Evolutionary conservation across 2,888 invertebrate genomes (phyloP).

Genomic region (Galerucella calmariensis): DNA sequence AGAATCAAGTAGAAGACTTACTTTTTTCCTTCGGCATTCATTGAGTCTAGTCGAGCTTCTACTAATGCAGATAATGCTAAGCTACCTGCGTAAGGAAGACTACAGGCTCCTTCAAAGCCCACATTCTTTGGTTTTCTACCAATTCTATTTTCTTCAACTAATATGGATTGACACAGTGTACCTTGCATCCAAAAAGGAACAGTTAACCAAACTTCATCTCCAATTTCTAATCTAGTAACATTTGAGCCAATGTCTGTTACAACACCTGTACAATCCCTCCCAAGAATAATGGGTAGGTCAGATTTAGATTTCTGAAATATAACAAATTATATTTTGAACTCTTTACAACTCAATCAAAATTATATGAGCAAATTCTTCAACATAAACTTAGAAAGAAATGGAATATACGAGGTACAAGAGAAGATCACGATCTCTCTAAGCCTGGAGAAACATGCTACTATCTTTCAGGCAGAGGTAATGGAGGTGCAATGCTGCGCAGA

Average conservation of each 20-base stretch:
- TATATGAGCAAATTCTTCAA: too few species aligned
- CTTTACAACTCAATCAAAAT: too few species aligned
- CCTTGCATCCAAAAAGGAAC: conserved; percentile 71
- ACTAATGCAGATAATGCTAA: conserved; percentile 68
- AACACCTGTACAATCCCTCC: conserved; percentile 73
- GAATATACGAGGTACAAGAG: too few species aligned
- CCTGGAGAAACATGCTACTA: too few species aligned
- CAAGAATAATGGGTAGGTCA: conserved; percentile 70
- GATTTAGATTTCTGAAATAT: conserved; percentile 59
- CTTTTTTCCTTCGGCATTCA: conserved; percentile 68
- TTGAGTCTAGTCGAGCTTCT: conserved; percentile 65
- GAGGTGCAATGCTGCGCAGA: too few species aligned
- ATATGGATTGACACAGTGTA: conserved; percentile 69
- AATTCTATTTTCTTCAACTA: conserved; percentile 68
- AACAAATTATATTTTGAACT: too few species aligned
- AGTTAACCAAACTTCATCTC: conserved; percentile 72
- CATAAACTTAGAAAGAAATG: too few species aligned
- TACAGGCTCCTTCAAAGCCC: conserved; percentile 71
- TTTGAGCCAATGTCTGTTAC: conserved; percentile 71
- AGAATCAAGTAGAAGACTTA: conserved; percentile 47
- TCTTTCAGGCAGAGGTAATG: too few species aligned
- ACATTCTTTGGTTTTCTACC: conserved; percentile 68
- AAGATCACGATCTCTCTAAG: too few species aligned
- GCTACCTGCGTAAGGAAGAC: conserved; percentile 71
- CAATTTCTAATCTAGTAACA: conserved; percentile 70